Evolutionary conservation across 1,140 invertebrate species (phyloP), one percentile per base, ranked within the genome.

Genomic region (Drosophila ironensis): DNA sequence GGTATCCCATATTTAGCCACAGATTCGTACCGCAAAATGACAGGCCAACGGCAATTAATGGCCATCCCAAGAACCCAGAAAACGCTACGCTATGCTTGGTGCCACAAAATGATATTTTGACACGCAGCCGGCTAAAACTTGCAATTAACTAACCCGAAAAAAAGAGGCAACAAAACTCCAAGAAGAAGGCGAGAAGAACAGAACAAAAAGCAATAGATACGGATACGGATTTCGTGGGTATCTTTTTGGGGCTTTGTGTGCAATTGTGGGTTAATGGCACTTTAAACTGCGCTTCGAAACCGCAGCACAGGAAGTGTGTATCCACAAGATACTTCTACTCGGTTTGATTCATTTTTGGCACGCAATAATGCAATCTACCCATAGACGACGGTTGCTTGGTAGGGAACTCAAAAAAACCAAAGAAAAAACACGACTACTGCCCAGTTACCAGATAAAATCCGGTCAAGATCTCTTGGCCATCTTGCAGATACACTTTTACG

Each of bases 21-120:
- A 81, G 72, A 82, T 82, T 82, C 69, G 63, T 57, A 82, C 77
- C 77, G 72, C 77, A 82, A 81, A 81, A 81, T 76, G 77, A 82
- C 77, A 81, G 60, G 70, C 77, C 63, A 72, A n/a, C 59, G 48
- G 63, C 72, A 81, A 81, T 81, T 81, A 82, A 78, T 70, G 70
- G 64, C 33, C 53, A 60, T 28, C 16, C 37, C 30, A 28, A 44
- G 24, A 35, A 28, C 38, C 42, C 12, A 44, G 52, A 40, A 27
- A 27, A 2, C 25, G 8, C 25, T 2, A 8, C 28, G 2, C n/a
- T 45, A 20, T 41, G 25, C 19, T 12, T 51, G 33, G 33, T 27
- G 33, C 46, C 53, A 35, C 70, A 48, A 84, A 82, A 84, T 84
- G 61, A 84, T 84, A 74, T 84, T 84, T 86, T 86, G 78, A 84